Base-by-base conservation (phyloP, 2,888 invertebrate genomes). In the Ectropis crepuscularia region DNA sequence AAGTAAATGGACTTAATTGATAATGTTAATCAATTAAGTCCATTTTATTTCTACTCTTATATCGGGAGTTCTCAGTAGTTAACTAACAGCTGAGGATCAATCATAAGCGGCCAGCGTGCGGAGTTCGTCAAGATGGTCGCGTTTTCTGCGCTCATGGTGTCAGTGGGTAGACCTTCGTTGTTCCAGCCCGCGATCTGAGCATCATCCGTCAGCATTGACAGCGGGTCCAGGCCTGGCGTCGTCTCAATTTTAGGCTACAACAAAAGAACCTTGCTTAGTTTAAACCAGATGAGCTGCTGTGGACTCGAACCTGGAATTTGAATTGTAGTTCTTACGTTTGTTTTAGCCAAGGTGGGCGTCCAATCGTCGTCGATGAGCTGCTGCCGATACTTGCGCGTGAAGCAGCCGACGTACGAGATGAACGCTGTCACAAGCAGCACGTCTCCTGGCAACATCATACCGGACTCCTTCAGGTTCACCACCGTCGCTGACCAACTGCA, bases 321-420 rank as follows among this genome's bases (percentile, higher is more conserved):
- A 11, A 37, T 10, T 43, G 8, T 6, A 46, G 54, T 16, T 39
- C 63, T 53, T 7, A 72, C 72, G 55, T 70, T 65, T 47, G 96
- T 92, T 61, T 94, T 94, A 54, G 93, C 93, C n/a, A 99, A 93
- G 70, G 94, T 95, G 0, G 98, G 98, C 69, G 96, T 81, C 98
- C 98, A 98, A 78, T 95, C 94, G 37, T 96, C 95, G 9, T 96
- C 92, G 80, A 97, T 94, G 57, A 99, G 93, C 74, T 97, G 96
- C 28, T 93, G 80, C 53, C 99, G 94, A 82, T 98, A 99, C 53
- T 94, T 94, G 68, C 96, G 95, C 38, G 97, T 98, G 86, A 99
- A 99, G 81, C 98, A 98, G 1, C 99, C 99, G 39, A 98, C 97
- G 83, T 99, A 99, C 0, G 98, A 98, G 58, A 99, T 96, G 86